phyloP scores from a whole-genome alignment of 64 coral and sea anemone species.

The Actinia tenebrosa region DNA sequence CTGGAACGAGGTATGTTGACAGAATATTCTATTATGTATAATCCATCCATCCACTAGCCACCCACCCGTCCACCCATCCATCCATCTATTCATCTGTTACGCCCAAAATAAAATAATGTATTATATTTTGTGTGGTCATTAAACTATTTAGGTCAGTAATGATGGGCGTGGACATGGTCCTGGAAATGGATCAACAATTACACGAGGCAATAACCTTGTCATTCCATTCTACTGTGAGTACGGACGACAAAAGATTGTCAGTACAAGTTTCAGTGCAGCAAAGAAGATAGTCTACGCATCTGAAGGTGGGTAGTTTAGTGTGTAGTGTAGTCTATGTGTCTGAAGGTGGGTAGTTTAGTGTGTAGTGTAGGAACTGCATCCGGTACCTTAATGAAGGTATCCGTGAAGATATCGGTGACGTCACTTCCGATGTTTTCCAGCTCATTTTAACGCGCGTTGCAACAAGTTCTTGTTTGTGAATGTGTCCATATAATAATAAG shows the following conservation, averaged over 20 bases:
- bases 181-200: background rate
- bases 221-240: conserved; percentile 1
- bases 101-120: no score
- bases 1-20: background rate
- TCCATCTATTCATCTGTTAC: no score
- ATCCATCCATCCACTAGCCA: background rate
- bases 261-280: background rate
- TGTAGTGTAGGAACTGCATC: no score
- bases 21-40: background rate
- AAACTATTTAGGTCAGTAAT: background rate
- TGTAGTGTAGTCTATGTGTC: background rate
- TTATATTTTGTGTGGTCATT: no score
- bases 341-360: background rate
- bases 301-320: background rate
- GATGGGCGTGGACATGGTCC: background rate
- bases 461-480: no score
- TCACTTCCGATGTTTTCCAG: no score
- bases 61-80: no score
- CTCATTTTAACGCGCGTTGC: no score
- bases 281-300: background rate
- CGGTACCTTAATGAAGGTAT: no score
- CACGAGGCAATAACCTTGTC: background rate
- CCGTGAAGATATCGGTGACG: no score
- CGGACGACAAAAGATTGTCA: background rate
- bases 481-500: no score